Evolutionary conservation across 1,140 invertebrate genomes (phyloP), one percentile per base, ranked within the genome.

Genomic region (Macrosteles quadrilineatus): DNA sequence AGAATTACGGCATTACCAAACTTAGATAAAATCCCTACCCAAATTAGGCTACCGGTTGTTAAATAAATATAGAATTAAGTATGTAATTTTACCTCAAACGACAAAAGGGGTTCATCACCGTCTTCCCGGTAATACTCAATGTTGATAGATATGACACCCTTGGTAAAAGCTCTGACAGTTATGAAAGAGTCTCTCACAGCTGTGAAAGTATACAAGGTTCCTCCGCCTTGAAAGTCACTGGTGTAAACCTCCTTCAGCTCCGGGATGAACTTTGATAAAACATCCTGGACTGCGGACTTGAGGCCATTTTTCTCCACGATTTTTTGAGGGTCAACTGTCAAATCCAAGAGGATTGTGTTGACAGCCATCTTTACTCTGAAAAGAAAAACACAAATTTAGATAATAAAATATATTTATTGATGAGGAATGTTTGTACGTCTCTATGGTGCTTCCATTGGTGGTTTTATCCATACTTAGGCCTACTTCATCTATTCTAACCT

Each of bases 61-160:
- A n/a, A n/a, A n/a, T n/a, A n/a, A n/a, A n/a, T n/a, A n/a, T n/a
- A n/a, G n/a, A n/a, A n/a, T n/a, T n/a, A n/a, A n/a, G n/a, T n/a
- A n/a, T n/a, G n/a, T n/a, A n/a, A n/a, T n/a, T n/a, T n/a, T 87
- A 94, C 91, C 87, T 93, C 90, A 79, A 88, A 89, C 72, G 81
- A 85, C 70, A 93, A 82, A 62, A 90, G 76, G 31, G 88, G 86
- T 72, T 90, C 86, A 75, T 91, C 88, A 68, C 85, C 85, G 50
- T 91, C 90, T 40, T 84, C 84, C 77, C 91, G 87, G 76, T 87
- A 93, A 83, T 91, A 93, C 78, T 93, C 91, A 77, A 93, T 87
- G 78, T 92, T 93, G 73, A 93, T 79, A 27, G 91, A 92, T 50
- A 93, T 82, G 43, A 92, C 80, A 40, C 91, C 91, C 75, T 90